Evolutionary conservation across 2,888 invertebrate species (phyloP).

Genomic region (Hydrotaea diabolus): DNA sequence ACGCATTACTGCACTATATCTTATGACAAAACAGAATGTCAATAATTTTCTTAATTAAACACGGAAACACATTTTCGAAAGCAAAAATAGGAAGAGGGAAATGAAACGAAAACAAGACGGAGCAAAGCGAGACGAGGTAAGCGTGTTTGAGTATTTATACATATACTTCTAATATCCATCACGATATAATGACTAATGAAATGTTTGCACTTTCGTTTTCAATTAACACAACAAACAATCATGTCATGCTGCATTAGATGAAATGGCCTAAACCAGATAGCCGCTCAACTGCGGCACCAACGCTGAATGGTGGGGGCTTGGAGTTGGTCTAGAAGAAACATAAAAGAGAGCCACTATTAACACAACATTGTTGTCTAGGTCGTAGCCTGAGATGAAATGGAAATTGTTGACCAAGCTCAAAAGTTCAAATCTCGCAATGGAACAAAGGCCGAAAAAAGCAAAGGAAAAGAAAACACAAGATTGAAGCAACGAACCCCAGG

Average conservation of each 20-base stretch:
- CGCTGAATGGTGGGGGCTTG: slow-evolving; percentile 9
- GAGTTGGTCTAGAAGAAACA: not conserved
- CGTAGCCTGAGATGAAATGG: slow-evolving; percentile 10
- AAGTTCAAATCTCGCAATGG: not conserved
- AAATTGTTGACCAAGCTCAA: slow-evolving; percentile 15
- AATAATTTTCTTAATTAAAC: slow-evolving; percentile 66
- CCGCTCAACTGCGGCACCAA: not conserved
- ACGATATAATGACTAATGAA: slow-evolving; percentile 49
- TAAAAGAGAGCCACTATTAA: not conserved
- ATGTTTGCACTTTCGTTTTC: slow-evolving; percentile 69
- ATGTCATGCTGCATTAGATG: slow-evolving; percentile 58
- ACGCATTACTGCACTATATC: slow-evolving; percentile 62
- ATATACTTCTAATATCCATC: slow-evolving; percentile 1
- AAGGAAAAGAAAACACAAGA: slow-evolving; percentile 1
- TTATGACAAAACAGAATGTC: slow-evolving; percentile 64
- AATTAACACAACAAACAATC: slow-evolving; percentile 61
- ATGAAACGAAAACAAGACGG: not conserved
- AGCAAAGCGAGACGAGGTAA: slow-evolving; percentile 18
- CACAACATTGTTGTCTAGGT: slow-evolving; percentile 17
- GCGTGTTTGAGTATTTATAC: too few species aligned
- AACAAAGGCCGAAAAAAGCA: too few species aligned
- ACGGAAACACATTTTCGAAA: slow-evolving; percentile 57
- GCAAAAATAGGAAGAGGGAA: slow-evolving; percentile 24
- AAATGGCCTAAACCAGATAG: slow-evolving; percentile 52
- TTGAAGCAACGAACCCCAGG: slow-evolving; percentile 24